Percentiles rank a stretch among this genome's conserved stretches.
These are phyloP conservation scores for Nemotelus pantherinus DNA, from an alignment of 2,888 invertebrate species.

Conservation along the genomic window DNA sequence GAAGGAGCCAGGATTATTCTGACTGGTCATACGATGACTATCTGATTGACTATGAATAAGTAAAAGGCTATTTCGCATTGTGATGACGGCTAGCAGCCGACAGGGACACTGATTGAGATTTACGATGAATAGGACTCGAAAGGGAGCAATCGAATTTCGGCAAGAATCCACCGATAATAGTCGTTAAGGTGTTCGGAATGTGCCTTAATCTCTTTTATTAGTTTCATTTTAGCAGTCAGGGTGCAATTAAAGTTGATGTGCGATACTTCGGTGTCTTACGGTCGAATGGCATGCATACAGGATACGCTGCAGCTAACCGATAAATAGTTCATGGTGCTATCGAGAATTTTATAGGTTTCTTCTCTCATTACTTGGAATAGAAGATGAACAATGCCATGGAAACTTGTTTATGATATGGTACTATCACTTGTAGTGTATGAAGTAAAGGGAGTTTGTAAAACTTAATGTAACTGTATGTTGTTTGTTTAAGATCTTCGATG, in stretches of 20 bases:
- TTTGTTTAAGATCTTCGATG: no score
- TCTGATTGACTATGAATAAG: conserved; percentile 51
- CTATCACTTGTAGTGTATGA: no score
- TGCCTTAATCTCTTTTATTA: conserved; percentile 44
- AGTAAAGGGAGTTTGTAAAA: no score
- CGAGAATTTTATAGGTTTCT: background rate
- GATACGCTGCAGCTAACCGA: background rate
- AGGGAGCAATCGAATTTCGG: conserved; percentile 33
- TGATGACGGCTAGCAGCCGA: conserved; percentile 36
- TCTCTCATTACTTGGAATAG: background rate
- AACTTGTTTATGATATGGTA: background rate
- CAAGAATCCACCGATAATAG: conserved; percentile 42
- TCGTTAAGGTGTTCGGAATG: conserved; percentile 44
- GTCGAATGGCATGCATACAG: background rate
- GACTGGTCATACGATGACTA: conserved; percentile 48
- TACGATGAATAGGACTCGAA: conserved; percentile 41
- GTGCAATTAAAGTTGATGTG: conserved; percentile 35
- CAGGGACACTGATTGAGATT: conserved; percentile 48
- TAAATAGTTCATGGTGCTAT: background rate
- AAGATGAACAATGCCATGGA: background rate
- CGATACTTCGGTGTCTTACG: conserved; percentile 3
- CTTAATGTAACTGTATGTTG: no score
- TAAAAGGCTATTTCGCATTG: conserved; percentile 50
- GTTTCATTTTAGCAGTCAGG: conserved; percentile 34
- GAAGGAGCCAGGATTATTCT: background rate